A percentile compares a stretch with the other conserved stretches of the same genome.
These are phyloP conservation scores for Nemotelus nigrinus DNA, from an alignment of 2,888 invertebrate species.

Conservation along the genomic window DNA sequence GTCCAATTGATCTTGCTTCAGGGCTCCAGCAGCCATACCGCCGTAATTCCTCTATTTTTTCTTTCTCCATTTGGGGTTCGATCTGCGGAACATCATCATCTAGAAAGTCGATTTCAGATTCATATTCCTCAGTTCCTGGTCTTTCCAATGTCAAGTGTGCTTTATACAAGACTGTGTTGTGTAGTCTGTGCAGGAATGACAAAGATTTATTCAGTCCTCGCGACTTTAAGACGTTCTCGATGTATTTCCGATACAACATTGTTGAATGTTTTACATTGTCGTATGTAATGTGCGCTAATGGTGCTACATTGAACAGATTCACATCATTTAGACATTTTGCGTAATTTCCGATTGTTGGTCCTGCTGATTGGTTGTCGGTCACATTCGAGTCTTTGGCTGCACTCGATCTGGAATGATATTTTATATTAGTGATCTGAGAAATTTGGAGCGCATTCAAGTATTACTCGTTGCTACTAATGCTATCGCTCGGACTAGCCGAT, in stretches of 20 bases:
- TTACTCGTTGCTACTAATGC: conserved; percentile 64
- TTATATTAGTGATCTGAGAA: background rate
- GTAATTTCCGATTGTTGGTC: conserved; percentile 52
- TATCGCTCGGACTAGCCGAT: conserved; percentile 60
- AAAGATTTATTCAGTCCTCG: conserved; percentile 85
- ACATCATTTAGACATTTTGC: conserved; percentile 56
- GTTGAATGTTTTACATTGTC: conserved; percentile 66
- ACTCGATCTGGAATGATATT: conserved; percentile 40
- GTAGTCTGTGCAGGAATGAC: conserved; percentile 79
- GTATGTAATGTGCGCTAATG: conserved; percentile 67
- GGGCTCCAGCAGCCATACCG: conserved; percentile 80
- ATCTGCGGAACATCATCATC: conserved; percentile 63
- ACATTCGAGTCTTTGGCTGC: conserved; percentile 20
- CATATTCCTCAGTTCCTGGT: conserved; percentile 58
- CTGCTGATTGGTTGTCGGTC: conserved; percentile 58
- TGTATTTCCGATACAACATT: conserved; percentile 76
- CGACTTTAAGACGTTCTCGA: conserved; percentile 87
- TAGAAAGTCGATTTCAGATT: conserved; percentile 64
- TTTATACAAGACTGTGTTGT: conserved; percentile 75
- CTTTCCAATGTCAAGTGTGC: conserved; percentile 77
- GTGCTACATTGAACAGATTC: conserved; percentile 68
- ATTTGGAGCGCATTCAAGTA: conserved; percentile 38
- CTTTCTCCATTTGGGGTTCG: conserved; percentile 62
- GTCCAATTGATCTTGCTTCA: conserved; percentile 77
- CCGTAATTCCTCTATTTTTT: conserved; percentile 61